Percentiles rank a stretch among this genome's conserved stretches.
Conservation (phyloP, 1,140 invertebrate genomes). For the Dreissena rostriformis region DNA sequence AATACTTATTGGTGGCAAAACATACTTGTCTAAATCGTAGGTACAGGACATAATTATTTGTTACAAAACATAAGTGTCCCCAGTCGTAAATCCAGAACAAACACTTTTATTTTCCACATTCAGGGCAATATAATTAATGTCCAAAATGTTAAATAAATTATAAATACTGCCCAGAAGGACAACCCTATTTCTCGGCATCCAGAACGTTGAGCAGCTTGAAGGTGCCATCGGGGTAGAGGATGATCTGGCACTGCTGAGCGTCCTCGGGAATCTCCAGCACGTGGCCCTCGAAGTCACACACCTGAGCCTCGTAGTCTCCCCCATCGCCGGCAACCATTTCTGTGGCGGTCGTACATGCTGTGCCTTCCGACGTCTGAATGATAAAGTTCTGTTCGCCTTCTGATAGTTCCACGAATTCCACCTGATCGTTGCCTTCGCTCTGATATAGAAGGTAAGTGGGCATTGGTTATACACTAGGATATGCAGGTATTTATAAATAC, state of each 20-base stretch:
- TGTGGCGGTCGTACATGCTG: background rate
- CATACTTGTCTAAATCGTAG: too few relatives aligned
- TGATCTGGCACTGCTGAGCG: conserved; percentile 52
- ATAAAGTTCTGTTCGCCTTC: conserved; percentile 33
- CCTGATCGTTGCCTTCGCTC: background rate
- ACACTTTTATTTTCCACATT: too few relatives aligned
- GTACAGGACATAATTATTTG: too few relatives aligned
- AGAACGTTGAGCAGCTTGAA: conserved; percentile 48
- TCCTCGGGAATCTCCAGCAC: conserved; percentile 50
- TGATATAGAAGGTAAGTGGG: too few relatives aligned
- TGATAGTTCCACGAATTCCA: conserved; percentile 27
- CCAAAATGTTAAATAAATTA: too few relatives aligned
- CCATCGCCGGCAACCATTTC: background rate
- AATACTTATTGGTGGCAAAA: too few relatives aligned
- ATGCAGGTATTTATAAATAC: too few relatives aligned
- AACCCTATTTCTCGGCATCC: conserved; percentile 19
- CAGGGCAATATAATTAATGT: too few relatives aligned
- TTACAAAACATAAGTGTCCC: too few relatives aligned
- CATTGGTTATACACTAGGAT: too few relatives aligned
- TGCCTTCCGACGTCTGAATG: background rate
- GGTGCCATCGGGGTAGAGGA: conserved; percentile 43
- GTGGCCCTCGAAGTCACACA: conserved; percentile 10
- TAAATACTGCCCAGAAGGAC: background rate
- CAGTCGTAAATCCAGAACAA: too few relatives aligned
- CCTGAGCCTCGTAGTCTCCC: too few relatives aligned